These are phyloP conservation scores for Diabrotica balteata DNA, from an alignment of 2,888 invertebrate species.

Conservation along the genomic window DNA sequence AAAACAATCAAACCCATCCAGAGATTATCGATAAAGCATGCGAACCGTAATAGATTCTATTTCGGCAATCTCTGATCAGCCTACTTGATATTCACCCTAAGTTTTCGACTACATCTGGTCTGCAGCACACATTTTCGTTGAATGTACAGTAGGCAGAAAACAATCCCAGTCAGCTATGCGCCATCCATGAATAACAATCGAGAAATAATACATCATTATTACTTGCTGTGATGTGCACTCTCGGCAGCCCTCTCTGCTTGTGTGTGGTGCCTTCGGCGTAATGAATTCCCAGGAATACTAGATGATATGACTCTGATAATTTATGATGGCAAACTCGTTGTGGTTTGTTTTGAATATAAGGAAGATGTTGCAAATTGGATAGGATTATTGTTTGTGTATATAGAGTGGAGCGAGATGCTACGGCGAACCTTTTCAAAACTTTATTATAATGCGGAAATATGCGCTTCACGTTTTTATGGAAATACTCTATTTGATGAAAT, in stretches of 20 bases:
- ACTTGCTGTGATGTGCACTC: conserved; percentile 16
- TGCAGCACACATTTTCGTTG: conserved; percentile 3
- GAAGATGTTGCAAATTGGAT: conserved; percentile 31
- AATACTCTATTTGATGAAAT: too few relatives aligned
- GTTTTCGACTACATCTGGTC: conserved; percentile 18
- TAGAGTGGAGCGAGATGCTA: conserved; percentile 1
- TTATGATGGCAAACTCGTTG: conserved; percentile 28
- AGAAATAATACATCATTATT: conserved; percentile 36
- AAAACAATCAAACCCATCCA: conserved; percentile 12
- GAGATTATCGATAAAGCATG: conserved; percentile 15
- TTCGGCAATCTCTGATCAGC: conserved; percentile 13
- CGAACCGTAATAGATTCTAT: conserved; percentile 16
- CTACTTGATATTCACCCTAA: conserved; percentile 25
- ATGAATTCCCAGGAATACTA: conserved; percentile 34
- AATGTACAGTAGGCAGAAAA: conserved; percentile 18
- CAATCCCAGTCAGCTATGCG: conserved; percentile 29
- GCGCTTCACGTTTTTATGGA: not conserved
- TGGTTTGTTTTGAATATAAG: conserved; percentile 23
- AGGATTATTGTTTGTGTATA: conserved; percentile 16
- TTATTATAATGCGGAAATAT: not conserved
- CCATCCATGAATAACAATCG: conserved; percentile 34
- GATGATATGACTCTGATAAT: conserved; percentile 32
- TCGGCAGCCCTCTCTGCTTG: conserved; percentile 7
- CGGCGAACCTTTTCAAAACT: conserved; percentile 1
- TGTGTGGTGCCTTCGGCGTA: conserved; percentile 22